These are phyloP conservation scores for Shinisaurus crocodilurus DNA, from an alignment of 2,113 vertebrate genomes.

Conservation along the genomic window DNA sequence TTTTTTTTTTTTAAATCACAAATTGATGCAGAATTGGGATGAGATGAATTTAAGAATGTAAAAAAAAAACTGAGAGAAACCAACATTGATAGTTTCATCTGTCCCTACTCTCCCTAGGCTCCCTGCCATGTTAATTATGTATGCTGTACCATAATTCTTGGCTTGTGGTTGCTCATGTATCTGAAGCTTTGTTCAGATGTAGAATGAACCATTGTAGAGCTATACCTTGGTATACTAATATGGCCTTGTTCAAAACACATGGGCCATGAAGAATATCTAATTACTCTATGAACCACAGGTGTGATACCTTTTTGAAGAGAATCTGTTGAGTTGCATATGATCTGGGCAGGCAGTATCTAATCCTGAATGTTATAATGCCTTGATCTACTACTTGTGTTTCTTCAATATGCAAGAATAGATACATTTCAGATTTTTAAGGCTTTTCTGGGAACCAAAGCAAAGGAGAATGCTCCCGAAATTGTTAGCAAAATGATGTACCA, in stretches of 20 bases:
- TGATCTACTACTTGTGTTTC: background rate
- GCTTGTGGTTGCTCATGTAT: background rate
- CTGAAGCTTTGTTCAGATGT: background rate
- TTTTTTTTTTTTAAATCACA: background rate
- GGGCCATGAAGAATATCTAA: slow-evolving; percentile 15
- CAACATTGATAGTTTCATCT: background rate
- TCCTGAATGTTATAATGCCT: background rate
- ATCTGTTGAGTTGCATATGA: background rate
- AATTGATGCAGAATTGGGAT: background rate
- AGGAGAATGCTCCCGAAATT: slow-evolving; percentile 13
- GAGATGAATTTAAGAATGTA: too few species aligned
- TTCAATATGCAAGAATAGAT: background rate
- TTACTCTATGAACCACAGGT: background rate
- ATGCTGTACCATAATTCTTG: background rate
- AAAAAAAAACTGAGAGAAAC: background rate
- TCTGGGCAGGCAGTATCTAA: background rate
- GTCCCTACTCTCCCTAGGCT: background rate
- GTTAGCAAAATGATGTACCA: slow-evolving; percentile 46
- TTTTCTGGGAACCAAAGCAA: slow-evolving; percentile 30
- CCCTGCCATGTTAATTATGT: background rate
- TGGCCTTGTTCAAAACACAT: background rate
- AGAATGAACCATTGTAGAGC: background rate
- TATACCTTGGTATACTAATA: background rate
- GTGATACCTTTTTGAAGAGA: background rate
- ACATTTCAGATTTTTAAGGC: background rate